phyloP scores from a whole-genome alignment of 2,113 vertebrate species.

The Poeciliopsis occidentalis region DNA sequence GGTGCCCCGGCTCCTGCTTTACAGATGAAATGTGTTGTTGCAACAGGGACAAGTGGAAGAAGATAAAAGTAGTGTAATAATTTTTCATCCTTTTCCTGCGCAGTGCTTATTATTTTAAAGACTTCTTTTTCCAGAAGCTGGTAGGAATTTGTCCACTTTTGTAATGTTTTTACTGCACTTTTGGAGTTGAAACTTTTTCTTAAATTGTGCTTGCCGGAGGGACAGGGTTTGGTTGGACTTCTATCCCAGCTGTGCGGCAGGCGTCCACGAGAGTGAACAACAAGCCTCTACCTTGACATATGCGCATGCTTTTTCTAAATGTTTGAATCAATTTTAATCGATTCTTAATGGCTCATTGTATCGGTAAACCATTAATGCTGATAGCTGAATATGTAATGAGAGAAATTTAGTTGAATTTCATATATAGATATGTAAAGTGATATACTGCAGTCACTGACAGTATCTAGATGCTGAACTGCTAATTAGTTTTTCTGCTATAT shows the following conservation, averaged over 20 bases:
- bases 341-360: conserved; percentile 40
- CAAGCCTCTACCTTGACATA: conserved; percentile 20
- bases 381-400: conserved; percentile 22
- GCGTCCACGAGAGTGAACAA: conserved; percentile 10
- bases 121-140: neutral
- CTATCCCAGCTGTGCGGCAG: conserved; percentile 26
- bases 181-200: neutral
- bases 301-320: conserved; percentile 28
- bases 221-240: conserved; percentile 44
- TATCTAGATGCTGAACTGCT: no score
- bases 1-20: conserved; percentile 35
- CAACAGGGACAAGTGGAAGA: conserved; percentile 29
- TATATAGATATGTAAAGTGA: no score
- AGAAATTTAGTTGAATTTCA: conserved; percentile 22
- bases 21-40: conserved; percentile 55
- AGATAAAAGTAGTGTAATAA: conserved; percentile 19
- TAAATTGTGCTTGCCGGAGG: conserved; percentile 19
- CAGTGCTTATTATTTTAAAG: conserved; percentile 13
- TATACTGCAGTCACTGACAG: no score
- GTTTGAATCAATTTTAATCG: conserved; percentile 39
- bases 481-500: no score
- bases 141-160: neutral
- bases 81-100: conserved; percentile 15
- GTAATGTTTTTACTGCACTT: neutral
- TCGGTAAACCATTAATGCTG: conserved; percentile 1